Evolutionary conservation across 2,888 invertebrate genomes (phyloP).

Genomic region (Calephelis perditalis): DNA sequence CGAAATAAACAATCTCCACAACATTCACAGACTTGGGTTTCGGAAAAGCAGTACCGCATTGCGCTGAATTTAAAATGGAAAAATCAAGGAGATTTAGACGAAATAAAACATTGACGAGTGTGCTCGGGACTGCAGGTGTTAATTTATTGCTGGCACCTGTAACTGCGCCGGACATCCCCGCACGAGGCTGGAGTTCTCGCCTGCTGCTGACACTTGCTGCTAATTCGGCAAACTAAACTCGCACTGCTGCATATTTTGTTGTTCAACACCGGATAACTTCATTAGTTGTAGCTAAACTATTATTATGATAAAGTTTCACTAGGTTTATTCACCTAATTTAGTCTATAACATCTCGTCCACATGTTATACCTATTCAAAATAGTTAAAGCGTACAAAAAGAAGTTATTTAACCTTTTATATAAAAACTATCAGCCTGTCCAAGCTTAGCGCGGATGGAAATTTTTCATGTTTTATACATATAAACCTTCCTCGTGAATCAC

Average conservation of each 20-base stretch:
- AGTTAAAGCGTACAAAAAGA: too few relatives aligned
- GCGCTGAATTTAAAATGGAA: constrained; percentile 7
- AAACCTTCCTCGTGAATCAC: too few relatives aligned
- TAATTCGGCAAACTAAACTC: constrained; percentile 9
- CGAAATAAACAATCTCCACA: too few relatives aligned
- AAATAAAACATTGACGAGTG: constrained; percentile 5
- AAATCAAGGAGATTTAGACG: constrained; percentile 5
- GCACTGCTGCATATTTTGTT: constrained; percentile 4
- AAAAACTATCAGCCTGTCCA: too few relatives aligned
- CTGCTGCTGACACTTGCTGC: constrained; percentile 6
- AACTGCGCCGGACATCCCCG: not conserved
- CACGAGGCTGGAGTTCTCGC: not conserved
- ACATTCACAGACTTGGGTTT: not conserved
- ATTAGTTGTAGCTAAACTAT: not conserved
- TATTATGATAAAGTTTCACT: not conserved
- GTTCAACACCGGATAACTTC: not conserved
- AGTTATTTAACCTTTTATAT: too few relatives aligned
- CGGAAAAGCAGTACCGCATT: constrained; percentile 3
- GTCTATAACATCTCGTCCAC: not conserved
- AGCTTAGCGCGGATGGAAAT: too few relatives aligned
- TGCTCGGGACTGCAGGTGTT: constrained; percentile 1
- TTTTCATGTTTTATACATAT: too few relatives aligned
- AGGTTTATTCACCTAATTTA: not conserved
- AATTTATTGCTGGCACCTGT: constrained; percentile 9
- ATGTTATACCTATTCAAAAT: too few relatives aligned